Conservation (phyloP, 92 coral and sea anemone genomes). For the Metridium senile region DNA sequence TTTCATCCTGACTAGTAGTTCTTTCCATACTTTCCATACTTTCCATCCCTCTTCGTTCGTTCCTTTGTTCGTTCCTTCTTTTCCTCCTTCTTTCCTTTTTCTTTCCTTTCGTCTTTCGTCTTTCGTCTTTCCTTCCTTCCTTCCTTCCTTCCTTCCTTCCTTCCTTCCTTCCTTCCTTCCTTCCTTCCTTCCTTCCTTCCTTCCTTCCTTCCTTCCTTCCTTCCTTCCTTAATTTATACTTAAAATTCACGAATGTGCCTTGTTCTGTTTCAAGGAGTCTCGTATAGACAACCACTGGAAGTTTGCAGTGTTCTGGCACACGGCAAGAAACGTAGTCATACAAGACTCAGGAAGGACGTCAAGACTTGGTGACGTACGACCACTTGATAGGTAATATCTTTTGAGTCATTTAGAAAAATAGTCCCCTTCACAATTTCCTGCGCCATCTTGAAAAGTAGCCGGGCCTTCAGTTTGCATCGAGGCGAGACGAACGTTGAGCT, state of each 20-base stretch:
- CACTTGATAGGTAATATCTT: conserved; percentile 83
- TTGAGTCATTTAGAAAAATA: neutral
- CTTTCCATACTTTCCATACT: neutral
- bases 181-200: neutral
- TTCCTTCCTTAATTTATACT: neutral
- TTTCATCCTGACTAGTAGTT: neutral
- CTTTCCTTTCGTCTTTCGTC: neutral
- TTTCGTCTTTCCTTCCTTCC: neutral
- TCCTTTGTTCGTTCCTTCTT: neutral
- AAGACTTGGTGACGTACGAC: conserved; percentile 87
- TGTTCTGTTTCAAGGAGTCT: conserved; percentile 53
- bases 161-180: neutral
- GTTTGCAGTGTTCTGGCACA: conserved; percentile 96
- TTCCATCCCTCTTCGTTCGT: neutral
- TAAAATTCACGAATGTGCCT: neutral
- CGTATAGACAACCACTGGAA: conserved; percentile 86
- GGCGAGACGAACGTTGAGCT: no score
- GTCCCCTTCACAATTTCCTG: neutral
- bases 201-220: conserved; percentile 4
- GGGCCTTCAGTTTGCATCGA: no score
- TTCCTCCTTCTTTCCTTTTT: neutral
- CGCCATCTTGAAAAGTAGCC: no score
- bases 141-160: neutral
- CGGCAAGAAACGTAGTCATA: conserved; percentile 82
- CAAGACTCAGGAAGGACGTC: conserved; percentile 92